Conservation (phyloP, 2,113 vertebrate genomes). For the Bothrops jararaca region DNA sequence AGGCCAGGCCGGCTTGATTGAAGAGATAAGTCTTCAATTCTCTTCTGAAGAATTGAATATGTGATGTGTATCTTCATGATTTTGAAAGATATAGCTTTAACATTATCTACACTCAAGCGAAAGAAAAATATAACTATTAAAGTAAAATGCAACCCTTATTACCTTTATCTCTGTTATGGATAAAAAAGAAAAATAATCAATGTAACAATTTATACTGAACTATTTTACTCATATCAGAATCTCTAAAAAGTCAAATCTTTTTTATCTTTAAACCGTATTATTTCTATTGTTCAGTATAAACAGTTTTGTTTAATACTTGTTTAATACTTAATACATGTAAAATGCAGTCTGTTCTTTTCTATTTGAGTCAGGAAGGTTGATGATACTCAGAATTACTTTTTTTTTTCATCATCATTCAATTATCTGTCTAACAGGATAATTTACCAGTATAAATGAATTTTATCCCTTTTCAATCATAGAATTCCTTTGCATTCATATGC, state of each 20-base stretch:
- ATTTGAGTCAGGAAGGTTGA: neutral
- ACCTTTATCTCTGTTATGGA: neutral
- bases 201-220: neutral
- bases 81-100: neutral
- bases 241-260: neutral
- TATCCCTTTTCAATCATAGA: neutral
- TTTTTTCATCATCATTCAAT: neutral
- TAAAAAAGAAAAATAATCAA: neutral
- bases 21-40: too few relatives aligned
- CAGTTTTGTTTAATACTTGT: neutral
- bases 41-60: too few relatives aligned
- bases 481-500: neutral
- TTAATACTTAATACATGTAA: neutral
- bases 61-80: neutral
- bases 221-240: neutral
- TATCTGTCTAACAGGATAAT: neutral
- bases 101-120: neutral
- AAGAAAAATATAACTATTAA: neutral
- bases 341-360: neutral
- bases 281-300: neutral
- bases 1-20: too few relatives aligned
- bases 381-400: neutral
- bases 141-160: neutral
- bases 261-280: neutral
- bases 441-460: neutral